phyloP scores from a whole-genome alignment of 2,113 vertebrate genomes.

The Nothoprocta perdicaria region DNA sequence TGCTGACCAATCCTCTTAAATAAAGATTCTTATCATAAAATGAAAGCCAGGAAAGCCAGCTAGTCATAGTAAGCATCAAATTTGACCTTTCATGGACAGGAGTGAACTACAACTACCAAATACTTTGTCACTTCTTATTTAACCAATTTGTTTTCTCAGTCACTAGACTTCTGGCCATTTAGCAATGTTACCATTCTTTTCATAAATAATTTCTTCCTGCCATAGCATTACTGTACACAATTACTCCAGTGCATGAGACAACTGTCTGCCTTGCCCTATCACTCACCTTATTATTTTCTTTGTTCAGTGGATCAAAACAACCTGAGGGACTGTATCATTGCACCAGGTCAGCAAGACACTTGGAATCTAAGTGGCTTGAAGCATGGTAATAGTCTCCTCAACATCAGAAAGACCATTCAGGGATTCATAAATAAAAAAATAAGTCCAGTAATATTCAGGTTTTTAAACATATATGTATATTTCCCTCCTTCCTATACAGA shows the following conservation, averaged over 20 bases:
- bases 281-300: not conserved
- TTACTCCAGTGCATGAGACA: not conserved
- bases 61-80: not conserved
- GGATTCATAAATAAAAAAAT: not conserved
- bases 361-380: not conserved
- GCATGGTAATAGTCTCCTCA: not conserved
- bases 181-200: not conserved
- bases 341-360: not conserved
- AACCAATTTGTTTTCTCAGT: not conserved
- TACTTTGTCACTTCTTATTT: not conserved
- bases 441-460: accelerated
- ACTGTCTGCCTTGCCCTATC: not conserved
- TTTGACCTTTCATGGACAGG: not conserved
- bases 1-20: not conserved
- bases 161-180: not conserved
- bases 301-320: not conserved
- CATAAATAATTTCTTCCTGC: not conserved
- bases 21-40: not conserved
- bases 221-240: not conserved
- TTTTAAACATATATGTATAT: not conserved
- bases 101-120: not conserved
- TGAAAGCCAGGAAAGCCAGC: not conserved
- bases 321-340: not conserved
- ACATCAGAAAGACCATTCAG: not conserved
- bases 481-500: accelerated